Base-by-base conservation (phyloP, 2,888 invertebrate species). In the Spicauda simplicius region DNA sequence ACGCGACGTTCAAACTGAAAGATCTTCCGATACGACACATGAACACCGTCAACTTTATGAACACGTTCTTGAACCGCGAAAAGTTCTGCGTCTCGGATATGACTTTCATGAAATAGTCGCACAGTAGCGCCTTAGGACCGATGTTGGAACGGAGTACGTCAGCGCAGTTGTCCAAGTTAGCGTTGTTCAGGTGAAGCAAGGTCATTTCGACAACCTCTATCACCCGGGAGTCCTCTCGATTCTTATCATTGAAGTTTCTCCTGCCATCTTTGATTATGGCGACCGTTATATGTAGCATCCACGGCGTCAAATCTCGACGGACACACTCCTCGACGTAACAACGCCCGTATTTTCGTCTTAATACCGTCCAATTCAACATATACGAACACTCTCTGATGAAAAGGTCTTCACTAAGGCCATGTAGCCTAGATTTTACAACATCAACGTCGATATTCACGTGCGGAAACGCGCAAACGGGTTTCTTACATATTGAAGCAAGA, bases 61-160 rank as follows among this genome's bases (percentile, higher is more conserved):
- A 91, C 25, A 88, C 82, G 0, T 45, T 41, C 71, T 85, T 88
- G 73, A 91, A 93, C 7, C 89, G 80, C 0, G 85, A 80, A 72
- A 93, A 91, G 73, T 93, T 92, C 59, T 85, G 88, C 2, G 90
- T 85, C 8, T 80, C 73, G 0, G 88, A 86, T 66, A 92, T 81
- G 0, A 78, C 74, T 18, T 77, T 68, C 76, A 92, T 80, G 4
- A 87, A 84, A 0, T 77, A 71, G 20, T 90, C 87, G 58, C 90
- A 90, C 1, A 91, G 69, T 0, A 58, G 52, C 0, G 33, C 18
- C 0, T 62, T 64, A 2, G 72, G 25, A 2, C 69, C 4, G 0
- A 79, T 48, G 3, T 69, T 52, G 20, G 69, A 76, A n/a, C 67
- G 73, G 0, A 91, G 76, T 6, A 86, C 71, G 62, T 88, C 83